These are phyloP conservation scores for Selenia dentaria DNA, from an alignment of 2,888 invertebrate species.

Conservation along the genomic window DNA sequence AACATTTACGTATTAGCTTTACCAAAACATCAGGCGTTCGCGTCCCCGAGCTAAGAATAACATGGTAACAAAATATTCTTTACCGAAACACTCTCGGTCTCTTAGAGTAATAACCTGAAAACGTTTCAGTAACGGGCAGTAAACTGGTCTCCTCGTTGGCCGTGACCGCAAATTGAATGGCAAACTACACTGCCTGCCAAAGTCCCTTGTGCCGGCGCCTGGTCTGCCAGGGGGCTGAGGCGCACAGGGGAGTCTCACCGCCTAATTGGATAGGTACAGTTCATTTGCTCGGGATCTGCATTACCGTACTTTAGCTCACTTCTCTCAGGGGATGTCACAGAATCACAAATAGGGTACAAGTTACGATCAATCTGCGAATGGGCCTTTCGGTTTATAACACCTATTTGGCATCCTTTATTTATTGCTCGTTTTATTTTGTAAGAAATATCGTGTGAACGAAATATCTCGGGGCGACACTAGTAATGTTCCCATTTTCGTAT, in stretches of 20 bases:
- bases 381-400: background rate
- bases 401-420: slow-evolving; percentile 4
- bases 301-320: background rate
- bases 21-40: slow-evolving; percentile 15
- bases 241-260: slow-evolving; percentile 7
- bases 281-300: no score
- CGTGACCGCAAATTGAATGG: slow-evolving; percentile 36
- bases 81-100: slow-evolving; percentile 27
- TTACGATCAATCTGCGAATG: slow-evolving; percentile 1
- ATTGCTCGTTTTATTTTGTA: slow-evolving; percentile 5
- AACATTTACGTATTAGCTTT: slow-evolving; percentile 13
- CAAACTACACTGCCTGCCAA: slow-evolving; percentile 8
- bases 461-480: no score
- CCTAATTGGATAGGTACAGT: no score
- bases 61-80: slow-evolving; percentile 28
- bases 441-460: slow-evolving; percentile 7
- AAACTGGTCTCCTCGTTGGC: slow-evolving; percentile 27
- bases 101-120: slow-evolving; percentile 34
- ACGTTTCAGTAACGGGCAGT: slow-evolving; percentile 32
- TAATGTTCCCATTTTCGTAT: slow-evolving; percentile 9
- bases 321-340: slow-evolving; percentile 2
- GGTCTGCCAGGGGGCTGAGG: slow-evolving; percentile 1
- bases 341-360: slow-evolving; percentile 2
- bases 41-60: slow-evolving; percentile 26
- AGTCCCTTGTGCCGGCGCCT: background rate